Conservation (phyloP, 2,797 vertebrate species). For the Tokudaia tokunoshimensis region DNA sequence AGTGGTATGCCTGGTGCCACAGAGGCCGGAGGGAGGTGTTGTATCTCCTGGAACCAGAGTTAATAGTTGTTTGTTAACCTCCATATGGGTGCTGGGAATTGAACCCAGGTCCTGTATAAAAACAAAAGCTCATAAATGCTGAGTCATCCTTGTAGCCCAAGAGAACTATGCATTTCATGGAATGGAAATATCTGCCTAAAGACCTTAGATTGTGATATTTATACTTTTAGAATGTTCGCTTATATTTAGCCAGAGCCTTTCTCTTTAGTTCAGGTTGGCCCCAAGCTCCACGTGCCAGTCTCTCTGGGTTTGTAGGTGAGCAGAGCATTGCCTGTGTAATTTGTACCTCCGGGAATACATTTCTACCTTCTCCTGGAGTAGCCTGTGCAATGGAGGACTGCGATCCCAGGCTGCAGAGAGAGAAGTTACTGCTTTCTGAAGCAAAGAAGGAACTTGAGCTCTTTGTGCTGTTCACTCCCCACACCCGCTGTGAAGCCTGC, state of each 20-base stretch:
- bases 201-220: not conserved
- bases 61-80: not conserved
- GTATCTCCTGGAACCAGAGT: not conserved
- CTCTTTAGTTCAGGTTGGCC: not conserved
- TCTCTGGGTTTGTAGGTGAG: not conserved
- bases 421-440: not conserved
- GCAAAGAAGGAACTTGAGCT: not conserved
- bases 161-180: not conserved
- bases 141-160: not conserved
- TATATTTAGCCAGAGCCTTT: not conserved
- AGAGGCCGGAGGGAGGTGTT: not conserved
- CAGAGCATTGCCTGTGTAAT: not conserved
- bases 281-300: not conserved
- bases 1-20: not conserved
- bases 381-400: not conserved
- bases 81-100: not conserved
- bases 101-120: not conserved
- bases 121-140: not conserved
- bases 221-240: not conserved
- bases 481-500: not conserved
- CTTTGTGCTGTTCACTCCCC: not conserved
- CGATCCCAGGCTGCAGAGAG: not conserved
- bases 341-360: conserved; percentile 7
- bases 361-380: not conserved
- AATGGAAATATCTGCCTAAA: conserved; percentile 33